phyloP scores from a whole-genome alignment of 1,140 invertebrate genomes.

The Druon quercuslanigerum region DNA sequence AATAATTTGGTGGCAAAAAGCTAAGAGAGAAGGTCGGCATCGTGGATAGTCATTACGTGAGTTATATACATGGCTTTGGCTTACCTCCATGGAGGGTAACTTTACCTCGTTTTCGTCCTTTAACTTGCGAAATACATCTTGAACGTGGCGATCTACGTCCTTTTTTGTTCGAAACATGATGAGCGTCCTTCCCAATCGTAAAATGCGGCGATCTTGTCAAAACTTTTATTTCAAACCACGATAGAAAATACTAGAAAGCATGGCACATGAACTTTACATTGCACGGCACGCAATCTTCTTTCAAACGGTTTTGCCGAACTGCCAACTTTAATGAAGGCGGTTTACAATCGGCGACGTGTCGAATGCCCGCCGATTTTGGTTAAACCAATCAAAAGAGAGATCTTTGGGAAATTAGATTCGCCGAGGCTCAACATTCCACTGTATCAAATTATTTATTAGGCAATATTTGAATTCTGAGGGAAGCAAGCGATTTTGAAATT shows the following conservation, averaged over 20 bases:
- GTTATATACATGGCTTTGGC: neutral
- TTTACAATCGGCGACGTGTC: neutral
- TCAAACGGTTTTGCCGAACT: conserved; percentile 25
- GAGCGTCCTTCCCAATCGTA: conserved; percentile 3
- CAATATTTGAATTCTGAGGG: too few species aligned
- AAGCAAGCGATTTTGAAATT: too few species aligned
- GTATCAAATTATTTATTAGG: too few species aligned
- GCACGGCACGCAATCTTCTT: conserved; percentile 9
- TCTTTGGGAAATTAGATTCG: neutral
- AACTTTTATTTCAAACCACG: conserved; percentile 18
- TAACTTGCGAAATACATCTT: conserved; percentile 80
- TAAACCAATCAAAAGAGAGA: neutral
- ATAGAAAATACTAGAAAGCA: conserved; percentile 17
- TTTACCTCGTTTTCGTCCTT: conserved; percentile 82
- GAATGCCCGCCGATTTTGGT: neutral
- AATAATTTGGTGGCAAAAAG: too few species aligned
- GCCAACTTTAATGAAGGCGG: neutral
- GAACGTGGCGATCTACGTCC: conserved; percentile 83
- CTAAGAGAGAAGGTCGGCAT: too few species aligned
- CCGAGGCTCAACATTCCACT: neutral
- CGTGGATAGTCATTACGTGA: too few species aligned
- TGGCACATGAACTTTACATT: conserved; percentile 24
- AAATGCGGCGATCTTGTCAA: conserved; percentile 15
- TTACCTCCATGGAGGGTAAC: conserved; percentile 46
- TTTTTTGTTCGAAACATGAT: conserved; percentile 81